Base-by-base conservation (phyloP, 2,888 invertebrate genomes). In the Campopleginae sp. region DNA sequence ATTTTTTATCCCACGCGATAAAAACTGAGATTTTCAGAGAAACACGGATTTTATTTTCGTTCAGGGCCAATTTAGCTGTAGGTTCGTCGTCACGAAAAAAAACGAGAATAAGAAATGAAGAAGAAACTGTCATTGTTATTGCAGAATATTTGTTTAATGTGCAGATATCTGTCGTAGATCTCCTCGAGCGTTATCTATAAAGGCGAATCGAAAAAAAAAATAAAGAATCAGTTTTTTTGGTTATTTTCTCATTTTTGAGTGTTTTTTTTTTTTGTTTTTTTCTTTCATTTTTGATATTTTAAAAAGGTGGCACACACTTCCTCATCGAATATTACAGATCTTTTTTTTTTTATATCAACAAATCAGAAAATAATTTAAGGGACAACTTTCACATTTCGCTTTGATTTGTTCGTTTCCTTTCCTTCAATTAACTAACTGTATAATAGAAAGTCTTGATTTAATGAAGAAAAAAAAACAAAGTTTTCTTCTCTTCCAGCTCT, bases 401-500 rank as follows among this genome's bases (percentile, higher is more conserved):
- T 68, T 68, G 38, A 58, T 58, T 58, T 27, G 10, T 71, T 79
- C 54, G 33, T 19, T 54, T 70, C 65, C 48, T 72, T 78, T 81
- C 78, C 54, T 23, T 27, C 46, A 81, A 82, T 84, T 76, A 78
- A 81, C 82, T 76, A 65, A 71, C 61, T 70, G 54, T 66, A 77
- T 71, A 72, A 74, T 74, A 81, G 70, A 65, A 80, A 76, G 74
- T 77, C 76, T 79, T 54, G 78, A 51, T 76, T 58, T 51, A 84
- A 83, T 70, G 42, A 84, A 58, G 63, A 81, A 77, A 54, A 87
- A 87, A 58, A 68, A 81, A 77, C 63, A 87, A 87, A 27, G 27
- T 14, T 58, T 58, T 12, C 75, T 77, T 66, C 42, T 33, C 12
- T 46, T 33, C 44, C 38, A 10, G 10, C 23, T 68, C 31, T 66